Percentiles rank a stretch among this genome's conserved stretches.
Conservation (phyloP, 2,797 vertebrate genomes). For the Tachyglossus aculeatus region DNA sequence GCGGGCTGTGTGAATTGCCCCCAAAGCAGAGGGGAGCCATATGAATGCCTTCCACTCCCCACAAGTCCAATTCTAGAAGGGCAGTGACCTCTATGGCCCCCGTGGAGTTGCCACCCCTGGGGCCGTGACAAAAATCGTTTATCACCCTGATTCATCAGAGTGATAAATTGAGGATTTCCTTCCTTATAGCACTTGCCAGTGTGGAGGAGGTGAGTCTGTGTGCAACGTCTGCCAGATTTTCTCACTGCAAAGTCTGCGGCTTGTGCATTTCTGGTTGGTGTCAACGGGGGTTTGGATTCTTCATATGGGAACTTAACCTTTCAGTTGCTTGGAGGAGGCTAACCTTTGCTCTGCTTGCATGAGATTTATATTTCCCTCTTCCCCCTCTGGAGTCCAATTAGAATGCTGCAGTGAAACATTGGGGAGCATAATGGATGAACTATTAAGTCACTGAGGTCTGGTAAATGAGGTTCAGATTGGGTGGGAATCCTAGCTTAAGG, state of each 20-base stretch:
- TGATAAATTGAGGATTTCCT: background rate
- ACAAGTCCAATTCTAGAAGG: no score
- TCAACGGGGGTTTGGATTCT: constrained; percentile 65
- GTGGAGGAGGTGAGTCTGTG: constrained; percentile 13
- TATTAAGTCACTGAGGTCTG: constrained; percentile 38
- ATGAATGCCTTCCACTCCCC: no score
- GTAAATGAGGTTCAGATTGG: constrained; percentile 28
- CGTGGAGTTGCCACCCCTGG: no score
- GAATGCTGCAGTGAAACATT: constrained; percentile 58
- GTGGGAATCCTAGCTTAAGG: constrained; percentile 37
- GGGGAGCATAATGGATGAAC: constrained; percentile 25
- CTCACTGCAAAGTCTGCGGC: constrained; percentile 35
- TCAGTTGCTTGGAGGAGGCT: constrained; percentile 65
- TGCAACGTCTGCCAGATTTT: constrained; percentile 30
- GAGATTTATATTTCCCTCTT: constrained; percentile 57
- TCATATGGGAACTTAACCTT: constrained; percentile 77
- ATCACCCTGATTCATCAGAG: background rate
- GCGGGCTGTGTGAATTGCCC: no score
- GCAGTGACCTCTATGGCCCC: no score
- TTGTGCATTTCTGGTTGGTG: constrained; percentile 60
- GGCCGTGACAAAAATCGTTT: no score
- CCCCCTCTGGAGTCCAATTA: constrained; percentile 47
- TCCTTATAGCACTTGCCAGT: constrained; percentile 15
- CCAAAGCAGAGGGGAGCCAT: no score
- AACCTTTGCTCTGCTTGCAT: constrained; percentile 70